phyloP scores from a whole-genome alignment of 2,888 invertebrate species.

The Amaurobius ferox region DNA sequence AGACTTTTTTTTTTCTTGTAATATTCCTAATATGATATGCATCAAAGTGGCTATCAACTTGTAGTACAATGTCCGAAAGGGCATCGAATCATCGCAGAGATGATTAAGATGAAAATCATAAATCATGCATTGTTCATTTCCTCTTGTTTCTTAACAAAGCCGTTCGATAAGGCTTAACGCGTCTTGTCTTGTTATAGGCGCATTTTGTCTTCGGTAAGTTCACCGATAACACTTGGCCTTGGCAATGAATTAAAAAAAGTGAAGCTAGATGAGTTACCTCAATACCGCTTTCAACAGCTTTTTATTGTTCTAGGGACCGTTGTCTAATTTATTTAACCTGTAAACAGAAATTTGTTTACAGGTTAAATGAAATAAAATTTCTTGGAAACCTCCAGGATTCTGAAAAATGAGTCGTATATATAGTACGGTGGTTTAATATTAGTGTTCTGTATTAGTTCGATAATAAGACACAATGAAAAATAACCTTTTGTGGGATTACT shows the following conservation, averaged over 20 bases:
- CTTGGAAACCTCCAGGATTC: too few species aligned
- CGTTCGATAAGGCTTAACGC: background rate
- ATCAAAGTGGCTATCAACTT: background rate
- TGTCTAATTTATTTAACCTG: too few species aligned
- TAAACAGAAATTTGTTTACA: too few species aligned
- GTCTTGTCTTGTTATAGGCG: background rate
- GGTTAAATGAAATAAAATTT: too few species aligned
- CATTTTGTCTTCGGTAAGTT: background rate
- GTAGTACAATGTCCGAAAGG: background rate
- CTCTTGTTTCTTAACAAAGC: background rate
- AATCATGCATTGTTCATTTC: background rate
- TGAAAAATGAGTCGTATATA: too few species aligned
- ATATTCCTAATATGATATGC: too few species aligned
- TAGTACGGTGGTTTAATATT: background rate
- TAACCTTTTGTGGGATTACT: too few species aligned
- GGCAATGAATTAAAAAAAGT: constrained; percentile 1
- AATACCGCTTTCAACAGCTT: background rate
- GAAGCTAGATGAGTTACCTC: too few species aligned
- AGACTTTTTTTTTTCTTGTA: too few species aligned
- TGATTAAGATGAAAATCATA: background rate
- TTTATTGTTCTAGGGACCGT: background rate
- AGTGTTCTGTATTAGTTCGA: too few species aligned
- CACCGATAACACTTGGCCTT: background rate
- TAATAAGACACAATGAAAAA: too few species aligned
- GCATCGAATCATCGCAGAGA: background rate